Evolutionary conservation across 2,113 vertebrate genomes (phyloP).

Genomic region (Tychaedon coryphoeus): DNA sequence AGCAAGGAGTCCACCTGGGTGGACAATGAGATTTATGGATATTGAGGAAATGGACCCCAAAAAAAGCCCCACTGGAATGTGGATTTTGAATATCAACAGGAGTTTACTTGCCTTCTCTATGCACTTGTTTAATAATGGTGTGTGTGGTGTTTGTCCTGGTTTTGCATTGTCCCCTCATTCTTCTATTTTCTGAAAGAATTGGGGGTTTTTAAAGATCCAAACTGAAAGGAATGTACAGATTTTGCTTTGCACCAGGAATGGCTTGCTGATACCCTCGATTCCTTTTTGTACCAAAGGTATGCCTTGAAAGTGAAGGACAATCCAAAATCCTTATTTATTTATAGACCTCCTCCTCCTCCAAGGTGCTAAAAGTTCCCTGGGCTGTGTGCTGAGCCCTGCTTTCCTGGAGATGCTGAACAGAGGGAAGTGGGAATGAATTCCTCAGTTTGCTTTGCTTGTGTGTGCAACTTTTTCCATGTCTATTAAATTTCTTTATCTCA

Average conservation of each 20-base stretch:
- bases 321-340: neutral
- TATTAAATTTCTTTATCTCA: neutral
- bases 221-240: neutral
- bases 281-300: neutral
- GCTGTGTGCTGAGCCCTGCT: rapidly evolving
- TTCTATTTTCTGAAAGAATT: neutral
- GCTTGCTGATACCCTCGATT: neutral
- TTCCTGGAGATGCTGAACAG: neutral
- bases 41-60: slow-evolving; percentile 10
- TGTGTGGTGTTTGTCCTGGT: neutral
- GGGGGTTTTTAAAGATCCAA: neutral
- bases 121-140: neutral
- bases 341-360: neutral
- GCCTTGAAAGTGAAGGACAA: neutral
- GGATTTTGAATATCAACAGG: rapidly evolving
- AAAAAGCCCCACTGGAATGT: neutral
- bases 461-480: neutral
- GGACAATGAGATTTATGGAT: slow-evolving; percentile 96
- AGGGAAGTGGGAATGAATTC: neutral
- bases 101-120: neutral
- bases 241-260: neutral
- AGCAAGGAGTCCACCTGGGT: slow-evolving; percentile 85
- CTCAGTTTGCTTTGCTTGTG: neutral
- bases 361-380: neutral
- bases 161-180: neutral